Percentiles rank a stretch among this genome's conserved stretches.
Evolutionary conservation across 2,113 vertebrate genomes (phyloP).

Genomic region (Saimiri boliviensis): DNA sequence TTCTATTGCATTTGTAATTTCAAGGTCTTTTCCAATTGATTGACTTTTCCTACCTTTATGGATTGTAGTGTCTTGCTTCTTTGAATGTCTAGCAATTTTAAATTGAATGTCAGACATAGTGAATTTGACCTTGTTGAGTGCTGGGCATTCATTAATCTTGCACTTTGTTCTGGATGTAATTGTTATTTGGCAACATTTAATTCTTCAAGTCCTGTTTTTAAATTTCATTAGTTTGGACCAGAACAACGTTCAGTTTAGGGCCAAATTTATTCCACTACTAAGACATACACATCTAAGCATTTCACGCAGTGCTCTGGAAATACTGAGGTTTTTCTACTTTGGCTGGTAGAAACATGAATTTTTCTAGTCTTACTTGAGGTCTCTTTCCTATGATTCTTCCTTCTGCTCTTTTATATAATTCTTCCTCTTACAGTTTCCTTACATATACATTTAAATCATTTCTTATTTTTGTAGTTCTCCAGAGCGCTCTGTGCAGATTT

Average conservation of each 20-base stretch:
- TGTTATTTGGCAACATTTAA: background rate
- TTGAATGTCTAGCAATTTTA: background rate
- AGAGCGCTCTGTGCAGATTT: background rate
- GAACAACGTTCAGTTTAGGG: background rate
- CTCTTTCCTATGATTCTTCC: background rate
- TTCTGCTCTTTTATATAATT: background rate
- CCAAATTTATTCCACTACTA: background rate
- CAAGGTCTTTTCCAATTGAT: background rate
- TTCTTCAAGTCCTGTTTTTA: background rate
- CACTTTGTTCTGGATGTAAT: background rate
- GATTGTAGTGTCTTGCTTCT: background rate
- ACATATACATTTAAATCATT: background rate
- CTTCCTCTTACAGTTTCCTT: background rate
- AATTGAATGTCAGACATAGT: background rate
- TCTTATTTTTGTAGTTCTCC: background rate
- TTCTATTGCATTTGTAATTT: background rate
- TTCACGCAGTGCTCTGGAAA: background rate
- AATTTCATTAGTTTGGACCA: background rate
- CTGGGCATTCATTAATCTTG: background rate
- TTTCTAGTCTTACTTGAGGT: background rate
- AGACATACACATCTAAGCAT: background rate
- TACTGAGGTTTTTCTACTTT: background rate
- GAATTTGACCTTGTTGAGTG: background rate
- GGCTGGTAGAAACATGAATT: background rate
- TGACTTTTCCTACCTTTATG: background rate